Percentiles rank a stretch among this genome's conserved stretches.
Conservation (phyloP, 1,140 invertebrate genomes). For the Ectropis grisescens region DNA sequence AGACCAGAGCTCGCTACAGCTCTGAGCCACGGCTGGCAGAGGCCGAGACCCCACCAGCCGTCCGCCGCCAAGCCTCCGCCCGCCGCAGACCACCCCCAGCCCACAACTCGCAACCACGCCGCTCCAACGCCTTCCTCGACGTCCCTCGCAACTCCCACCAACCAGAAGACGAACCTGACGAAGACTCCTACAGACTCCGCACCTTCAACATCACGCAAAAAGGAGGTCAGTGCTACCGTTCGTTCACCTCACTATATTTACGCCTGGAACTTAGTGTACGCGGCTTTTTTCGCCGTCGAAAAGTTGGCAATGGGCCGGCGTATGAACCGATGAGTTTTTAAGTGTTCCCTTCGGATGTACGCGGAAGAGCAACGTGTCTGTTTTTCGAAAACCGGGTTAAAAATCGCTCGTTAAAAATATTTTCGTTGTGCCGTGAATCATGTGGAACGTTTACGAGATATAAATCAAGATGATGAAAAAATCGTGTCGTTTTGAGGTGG, state of each 20-base stretch:
- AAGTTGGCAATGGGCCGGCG: conserved; percentile 44
- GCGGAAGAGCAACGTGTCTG: conserved; percentile 15
- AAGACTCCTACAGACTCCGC: conserved; percentile 86
- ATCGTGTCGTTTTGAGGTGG: conserved; percentile 45
- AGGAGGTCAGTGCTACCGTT: conserved; percentile 77
- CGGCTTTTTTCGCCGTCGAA: conserved; percentile 34
- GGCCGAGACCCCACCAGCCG: conserved; percentile 68
- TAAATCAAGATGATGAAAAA: conserved; percentile 32
- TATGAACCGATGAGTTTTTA: conserved; percentile 16
- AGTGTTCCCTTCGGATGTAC: conserved; percentile 18
- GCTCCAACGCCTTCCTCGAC: conserved; percentile 83
- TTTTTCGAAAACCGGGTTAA: conserved; percentile 18
- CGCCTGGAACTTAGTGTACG: conserved; percentile 31
- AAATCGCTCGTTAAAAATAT: conserved; percentile 18
- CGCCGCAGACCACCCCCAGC: conserved; percentile 60
- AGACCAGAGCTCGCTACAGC: conserved; percentile 69
- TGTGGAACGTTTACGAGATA: conserved; percentile 32
- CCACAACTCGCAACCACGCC: conserved; percentile 47
- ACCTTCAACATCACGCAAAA: conserved; percentile 92
- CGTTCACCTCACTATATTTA: conserved; percentile 56
- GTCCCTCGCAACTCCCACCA: conserved; percentile 75
- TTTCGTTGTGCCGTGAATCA: conserved; percentile 38
- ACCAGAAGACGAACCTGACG: conserved; percentile 75
- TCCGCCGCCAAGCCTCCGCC: conserved; percentile 68
- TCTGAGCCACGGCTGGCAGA: conserved; percentile 73